phyloP scores from a whole-genome alignment of 2,888 invertebrate genomes.

The Ischnus inquisitorius region DNA sequence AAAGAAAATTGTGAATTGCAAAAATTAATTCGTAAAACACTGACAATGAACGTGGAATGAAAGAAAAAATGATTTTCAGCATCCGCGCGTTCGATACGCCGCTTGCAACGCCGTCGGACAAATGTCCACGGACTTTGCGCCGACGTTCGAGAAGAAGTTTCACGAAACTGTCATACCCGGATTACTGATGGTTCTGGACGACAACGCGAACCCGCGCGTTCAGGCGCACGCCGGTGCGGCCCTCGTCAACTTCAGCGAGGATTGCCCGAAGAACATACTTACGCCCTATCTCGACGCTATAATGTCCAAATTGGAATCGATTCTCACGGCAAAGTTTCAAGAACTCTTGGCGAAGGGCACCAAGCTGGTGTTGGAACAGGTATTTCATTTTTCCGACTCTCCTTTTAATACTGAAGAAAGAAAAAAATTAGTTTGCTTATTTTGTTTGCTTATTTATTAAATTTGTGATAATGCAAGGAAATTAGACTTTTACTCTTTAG shows the following conservation, averaged over 20 bases:
- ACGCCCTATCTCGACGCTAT: conserved; percentile 96
- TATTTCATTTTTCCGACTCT: conserved; percentile 51
- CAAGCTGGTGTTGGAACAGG: conserved; percentile 98
- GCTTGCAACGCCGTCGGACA: conserved; percentile 99
- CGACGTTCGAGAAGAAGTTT: conserved; percentile 98
- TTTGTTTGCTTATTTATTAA: too few species aligned
- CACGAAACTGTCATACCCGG: conserved; percentile 98
- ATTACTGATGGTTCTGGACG: conserved; percentile 94
- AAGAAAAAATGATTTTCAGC: conserved; percentile 86
- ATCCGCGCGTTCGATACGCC: conserved; percentile 97
- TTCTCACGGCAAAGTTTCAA: conserved; percentile 96
- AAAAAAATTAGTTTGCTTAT: too few species aligned
- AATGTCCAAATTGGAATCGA: conserved; percentile 95
- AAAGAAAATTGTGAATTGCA: neutral
- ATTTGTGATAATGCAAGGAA: too few species aligned
- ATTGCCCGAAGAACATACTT: conserved; percentile 98
- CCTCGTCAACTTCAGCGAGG: conserved; percentile 99
- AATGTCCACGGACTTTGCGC: conserved; percentile 99
- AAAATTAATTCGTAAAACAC: neutral
- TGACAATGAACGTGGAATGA: neutral
- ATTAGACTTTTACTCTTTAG: too few species aligned
- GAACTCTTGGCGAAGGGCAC: conserved; percentile 97
- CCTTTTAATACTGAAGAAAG: neutral
- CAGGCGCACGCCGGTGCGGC: conserved; percentile 95
- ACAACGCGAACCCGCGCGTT: conserved; percentile 96